Evolutionary conservation across 64 coral and sea anemone genomes (phyloP), one percentile per base, ranked within the genome.

Genomic region (Stylophora pistillata): DNA sequence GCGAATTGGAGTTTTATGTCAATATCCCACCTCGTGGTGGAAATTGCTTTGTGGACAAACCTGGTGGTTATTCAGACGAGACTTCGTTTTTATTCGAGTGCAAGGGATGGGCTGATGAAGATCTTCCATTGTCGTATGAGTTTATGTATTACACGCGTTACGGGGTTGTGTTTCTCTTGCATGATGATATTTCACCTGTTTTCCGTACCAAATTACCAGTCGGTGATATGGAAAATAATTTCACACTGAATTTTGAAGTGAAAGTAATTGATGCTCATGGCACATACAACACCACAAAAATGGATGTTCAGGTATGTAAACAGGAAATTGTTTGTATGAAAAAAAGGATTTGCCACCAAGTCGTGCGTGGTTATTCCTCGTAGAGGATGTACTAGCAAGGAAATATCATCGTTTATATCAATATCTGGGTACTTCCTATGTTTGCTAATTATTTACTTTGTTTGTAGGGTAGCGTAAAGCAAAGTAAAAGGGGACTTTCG

Each of bases 1-100:
- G 74, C 16, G 74, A 89, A 54, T 53, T 55, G 4, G 47, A 34
- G 9, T 79, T 72, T 3, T 30, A 28, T 55, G 58, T 81, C 37
- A 79, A 89, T 26, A 81, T 47, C 52, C 74, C 88, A 25, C 88
- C 88, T 20, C 65, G 65, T 62, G 57, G 74, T 54, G 88, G 88
- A 14, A 69, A 1, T 13, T 89, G 88, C 21, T 64, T 16, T 37
- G 88, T 66, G 23, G 65, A 79, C 74, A 63, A 54, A 18, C 21
- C 31, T 29, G 70, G 16, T 15, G 87, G 74, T 0, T 69, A 23
- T 31, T 76, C 88, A 17, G 37, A 69, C n/a, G 25, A 81, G 15
- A 81, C 64, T 16, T 34, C 32, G 10, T 89, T 80, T 30, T 57
- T 33, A 34, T 55, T 89, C 31, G 34, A 41, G 21, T 89, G 75